These are phyloP conservation scores for Tetramorium parvispinum DNA, from an alignment of 1,140 invertebrate species.

Conservation along the genomic window DNA sequence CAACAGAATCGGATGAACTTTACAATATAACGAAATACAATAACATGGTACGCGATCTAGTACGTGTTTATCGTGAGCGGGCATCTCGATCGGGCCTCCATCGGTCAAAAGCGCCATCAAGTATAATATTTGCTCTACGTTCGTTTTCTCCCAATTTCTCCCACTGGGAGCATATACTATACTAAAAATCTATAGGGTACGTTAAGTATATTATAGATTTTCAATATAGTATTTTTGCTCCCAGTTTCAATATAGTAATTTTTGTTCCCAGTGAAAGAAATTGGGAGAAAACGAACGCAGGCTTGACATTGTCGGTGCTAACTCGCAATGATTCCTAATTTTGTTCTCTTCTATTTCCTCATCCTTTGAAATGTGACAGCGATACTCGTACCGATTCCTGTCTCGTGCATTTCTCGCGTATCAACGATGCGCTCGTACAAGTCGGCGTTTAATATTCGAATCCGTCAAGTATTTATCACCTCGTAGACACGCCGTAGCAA, in stretches of 20 bases:
- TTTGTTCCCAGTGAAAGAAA: too few species aligned
- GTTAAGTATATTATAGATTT: too few species aligned
- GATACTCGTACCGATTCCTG: slow-evolving; percentile 55
- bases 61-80: background rate
- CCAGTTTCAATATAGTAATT: too few species aligned
- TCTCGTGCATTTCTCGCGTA: slow-evolving; percentile 56
- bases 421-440: slow-evolving; percentile 27
- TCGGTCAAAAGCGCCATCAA: background rate
- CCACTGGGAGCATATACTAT: too few species aligned
- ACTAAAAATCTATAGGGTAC: too few species aligned
- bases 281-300: too few species aligned
- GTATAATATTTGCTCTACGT: too few species aligned
- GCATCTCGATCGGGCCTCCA: background rate
- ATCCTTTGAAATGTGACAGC: background rate
- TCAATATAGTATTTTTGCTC: too few species aligned
- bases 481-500: slow-evolving; percentile 79
- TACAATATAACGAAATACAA: background rate
- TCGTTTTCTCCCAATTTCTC: too few species aligned
- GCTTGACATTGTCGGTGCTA: slow-evolving; percentile 53
- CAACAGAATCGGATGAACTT: background rate
- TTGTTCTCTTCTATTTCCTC: slow-evolving; percentile 50
- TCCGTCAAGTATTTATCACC: slow-evolving; percentile 81
- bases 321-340: slow-evolving; percentile 14
- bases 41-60: background rate
- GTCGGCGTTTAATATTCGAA: slow-evolving; percentile 54